phyloP scores from a whole-genome alignment of 2,797 vertebrate genomes.

The Peromyscus aztecus region DNA sequence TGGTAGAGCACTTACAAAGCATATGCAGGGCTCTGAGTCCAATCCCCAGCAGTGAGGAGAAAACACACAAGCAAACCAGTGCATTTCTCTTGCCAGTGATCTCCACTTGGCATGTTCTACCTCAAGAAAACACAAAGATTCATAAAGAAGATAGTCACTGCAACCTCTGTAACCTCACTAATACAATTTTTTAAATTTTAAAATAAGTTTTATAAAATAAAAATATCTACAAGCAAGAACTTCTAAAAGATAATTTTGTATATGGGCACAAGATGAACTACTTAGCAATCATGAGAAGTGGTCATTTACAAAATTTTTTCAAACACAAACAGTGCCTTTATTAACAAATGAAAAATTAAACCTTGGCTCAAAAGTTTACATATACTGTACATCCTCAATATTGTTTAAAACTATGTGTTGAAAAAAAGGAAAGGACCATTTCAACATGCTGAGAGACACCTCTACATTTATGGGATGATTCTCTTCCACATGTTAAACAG shows the following conservation, averaged over 20 bases:
- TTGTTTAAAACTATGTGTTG: conserved; percentile 39
- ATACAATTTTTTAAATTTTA: conserved; percentile 5
- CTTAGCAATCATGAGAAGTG: conserved; percentile 53
- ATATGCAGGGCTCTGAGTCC: neutral
- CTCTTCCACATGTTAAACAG: neutral
- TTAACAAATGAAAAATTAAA: conserved; percentile 66
- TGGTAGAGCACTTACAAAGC: neutral
- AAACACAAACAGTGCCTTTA: conserved; percentile 63
- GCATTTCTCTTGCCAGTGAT: neutral
- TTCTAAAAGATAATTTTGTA: conserved; percentile 43
- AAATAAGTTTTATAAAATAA: neutral
- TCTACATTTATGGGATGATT: neutral
- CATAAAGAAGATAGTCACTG: conserved; percentile 40
- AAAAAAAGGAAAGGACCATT: neutral
- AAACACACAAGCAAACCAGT: neutral
- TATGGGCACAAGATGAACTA: conserved; percentile 1
- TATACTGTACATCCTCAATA: neutral
- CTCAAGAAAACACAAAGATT: conserved; percentile 58
- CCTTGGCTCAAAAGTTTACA: neutral
- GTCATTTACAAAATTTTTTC: conserved; percentile 56
- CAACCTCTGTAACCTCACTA: conserved; percentile 61
- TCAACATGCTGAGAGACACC: conserved; percentile 19
- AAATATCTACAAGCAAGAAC: conserved; percentile 38
- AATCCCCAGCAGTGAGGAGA: neutral
- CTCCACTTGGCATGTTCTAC: neutral